A percentile compares a stretch with the other conserved stretches of the same genome.
Evolutionary conservation across 2,113 vertebrate genomes (phyloP).

Genomic region (Camelus bactrianus): DNA sequence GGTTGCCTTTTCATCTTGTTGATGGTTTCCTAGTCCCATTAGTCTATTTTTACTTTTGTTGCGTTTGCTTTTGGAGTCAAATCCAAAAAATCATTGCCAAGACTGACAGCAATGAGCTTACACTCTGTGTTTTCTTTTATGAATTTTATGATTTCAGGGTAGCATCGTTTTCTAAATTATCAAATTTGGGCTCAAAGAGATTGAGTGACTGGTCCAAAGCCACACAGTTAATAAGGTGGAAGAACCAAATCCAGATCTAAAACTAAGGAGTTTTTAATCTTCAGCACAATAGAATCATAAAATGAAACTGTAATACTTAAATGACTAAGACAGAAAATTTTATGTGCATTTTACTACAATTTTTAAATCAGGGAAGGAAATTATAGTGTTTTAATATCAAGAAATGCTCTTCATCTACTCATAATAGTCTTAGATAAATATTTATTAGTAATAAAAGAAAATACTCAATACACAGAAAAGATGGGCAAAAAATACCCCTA

Average conservation of each 20-base stretch:
- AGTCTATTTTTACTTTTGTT: no score
- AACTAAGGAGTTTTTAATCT: neutral
- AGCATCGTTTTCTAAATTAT: neutral
- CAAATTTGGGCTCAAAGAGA: neutral
- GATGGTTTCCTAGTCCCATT: no score
- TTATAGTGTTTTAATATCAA: neutral
- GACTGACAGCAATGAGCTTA: no score
- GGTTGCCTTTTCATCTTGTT: no score
- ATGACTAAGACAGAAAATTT: neutral
- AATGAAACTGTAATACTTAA: neutral
- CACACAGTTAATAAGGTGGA: neutral
- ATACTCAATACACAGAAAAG: neutral
- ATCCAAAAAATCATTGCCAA: no score
- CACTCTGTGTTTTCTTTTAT: no score
- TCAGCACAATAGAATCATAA: neutral
- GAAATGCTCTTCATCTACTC: neutral
- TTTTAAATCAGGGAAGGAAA: neutral
- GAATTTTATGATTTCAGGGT: neutral
- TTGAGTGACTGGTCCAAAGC: neutral
- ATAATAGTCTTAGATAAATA: neutral
- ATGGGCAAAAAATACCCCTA: neutral
- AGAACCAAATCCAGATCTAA: neutral
- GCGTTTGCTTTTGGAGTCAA: no score
- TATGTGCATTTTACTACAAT: neutral
- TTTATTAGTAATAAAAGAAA: neutral